Evolutionary conservation across 2,888 invertebrate species (phyloP).

Genomic region (Drosophila longiperda): DNA sequence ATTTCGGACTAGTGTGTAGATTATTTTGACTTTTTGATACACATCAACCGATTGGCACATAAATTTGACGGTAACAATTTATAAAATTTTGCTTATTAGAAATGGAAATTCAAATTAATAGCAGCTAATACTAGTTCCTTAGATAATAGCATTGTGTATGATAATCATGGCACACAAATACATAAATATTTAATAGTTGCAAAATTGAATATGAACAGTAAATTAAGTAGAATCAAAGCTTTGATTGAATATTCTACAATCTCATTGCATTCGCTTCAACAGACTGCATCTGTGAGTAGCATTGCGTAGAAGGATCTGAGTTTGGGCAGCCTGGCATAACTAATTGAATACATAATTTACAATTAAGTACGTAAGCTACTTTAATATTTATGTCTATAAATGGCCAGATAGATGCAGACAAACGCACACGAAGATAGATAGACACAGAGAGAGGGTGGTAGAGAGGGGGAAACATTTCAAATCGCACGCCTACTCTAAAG

Average conservation of each 20-base stretch:
- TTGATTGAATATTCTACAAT: slow-evolving; percentile 49
- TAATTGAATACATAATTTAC: slow-evolving; percentile 78
- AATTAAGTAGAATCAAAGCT: slow-evolving; percentile 35
- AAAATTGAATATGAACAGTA: slow-evolving; percentile 25
- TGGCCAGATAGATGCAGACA: slow-evolving; percentile 35
- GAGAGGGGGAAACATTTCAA: slow-evolving; percentile 9
- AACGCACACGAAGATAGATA: background rate
- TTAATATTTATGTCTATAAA: slow-evolving; percentile 75
- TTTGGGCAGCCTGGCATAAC: slow-evolving; percentile 58
- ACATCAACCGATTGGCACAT: background rate
- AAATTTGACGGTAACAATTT: background rate
- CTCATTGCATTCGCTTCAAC: slow-evolving; percentile 13
- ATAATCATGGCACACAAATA: background rate
- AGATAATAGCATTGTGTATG: background rate
- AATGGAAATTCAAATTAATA: background rate
- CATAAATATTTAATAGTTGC: background rate
- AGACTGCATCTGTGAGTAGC: slow-evolving; percentile 13
- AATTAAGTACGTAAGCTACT: slow-evolving; percentile 78
- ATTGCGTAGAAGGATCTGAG: slow-evolving; percentile 13
- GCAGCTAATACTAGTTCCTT: background rate
- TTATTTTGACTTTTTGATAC: background rate
- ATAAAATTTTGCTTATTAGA: background rate
- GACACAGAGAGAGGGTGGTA: slow-evolving; percentile 17
- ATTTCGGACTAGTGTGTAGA: background rate
- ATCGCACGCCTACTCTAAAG: slow-evolving; percentile 15